Evolutionary conservation across 92 coral and sea anemone genomes (phyloP), one percentile per base, ranked within the genome.

Genomic region (Phymanthus crucifer): DNA sequence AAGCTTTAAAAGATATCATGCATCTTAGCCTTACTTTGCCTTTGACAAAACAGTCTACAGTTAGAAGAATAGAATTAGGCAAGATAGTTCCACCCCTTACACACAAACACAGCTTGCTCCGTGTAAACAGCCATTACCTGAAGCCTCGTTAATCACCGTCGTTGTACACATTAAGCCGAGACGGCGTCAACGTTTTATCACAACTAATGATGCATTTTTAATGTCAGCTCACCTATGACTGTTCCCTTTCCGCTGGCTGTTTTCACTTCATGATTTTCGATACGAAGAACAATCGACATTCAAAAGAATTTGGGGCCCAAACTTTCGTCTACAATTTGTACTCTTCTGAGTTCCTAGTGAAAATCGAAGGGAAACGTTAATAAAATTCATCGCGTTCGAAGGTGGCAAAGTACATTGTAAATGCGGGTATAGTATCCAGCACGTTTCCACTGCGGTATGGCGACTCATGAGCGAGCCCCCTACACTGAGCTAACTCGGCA

Each of bases 91-190:
- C 86, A 37, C 86, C 86, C 78, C 69, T 74, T 64, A 73, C 86
- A 82, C 70, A 82, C 86, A 85, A 89, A 89, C 84, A 85, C 83
- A 89, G 87, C 83, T 89, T 89, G 79, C 84, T 75, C 78, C 84
- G 66, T 72, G 88, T 85, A 89, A 87, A 89, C 92, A 89, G 79
- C 89, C 89, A 89, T 85, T 89, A 89, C 87, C 83, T 86, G 64
- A 70, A 89, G 87, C 83, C 78, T 82, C 87, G 92, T 81, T 89
- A 89, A 89, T 89, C 92, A 85, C 45, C 89, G 81, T 33, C 77
- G 84, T 48, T 78, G 74, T 67, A 78, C 84, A 80, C 56, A 71
- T 71, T 76, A 70, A 80, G 84, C 84, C 89, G 40, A 83, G 91
- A 79, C 89, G 89, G 89, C 89, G 89, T 79, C 89, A 78, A 57